Evolutionary conservation across 2,113 vertebrate species (phyloP).

Genomic region (Grus americana): DNA sequence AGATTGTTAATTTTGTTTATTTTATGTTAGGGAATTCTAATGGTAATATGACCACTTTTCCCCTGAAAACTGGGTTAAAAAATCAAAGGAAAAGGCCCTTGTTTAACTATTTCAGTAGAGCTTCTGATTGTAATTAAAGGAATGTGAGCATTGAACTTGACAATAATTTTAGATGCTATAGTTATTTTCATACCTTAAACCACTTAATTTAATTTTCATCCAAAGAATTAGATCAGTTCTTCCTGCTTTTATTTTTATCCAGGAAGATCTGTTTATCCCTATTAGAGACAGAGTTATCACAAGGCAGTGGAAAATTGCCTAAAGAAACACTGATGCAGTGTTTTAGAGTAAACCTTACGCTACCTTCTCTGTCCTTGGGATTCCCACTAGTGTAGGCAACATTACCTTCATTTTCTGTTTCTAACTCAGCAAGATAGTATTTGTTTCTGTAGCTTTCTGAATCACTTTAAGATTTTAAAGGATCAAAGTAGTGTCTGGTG

Average conservation of each 20-base stretch:
- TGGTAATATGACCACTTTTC: background rate
- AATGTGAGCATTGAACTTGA: background rate
- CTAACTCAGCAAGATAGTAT: background rate
- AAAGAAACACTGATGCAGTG: rapidly evolving
- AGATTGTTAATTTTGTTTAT: background rate
- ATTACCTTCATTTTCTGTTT: background rate
- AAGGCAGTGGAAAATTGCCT: background rate
- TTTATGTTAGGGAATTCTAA: background rate
- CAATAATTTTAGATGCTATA: background rate
- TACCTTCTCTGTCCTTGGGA: background rate
- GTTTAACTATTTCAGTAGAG: background rate
- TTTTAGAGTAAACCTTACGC: background rate
- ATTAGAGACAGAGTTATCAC: background rate
- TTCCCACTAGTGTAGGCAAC: background rate
- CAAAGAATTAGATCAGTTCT: background rate
- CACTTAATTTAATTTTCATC: background rate
- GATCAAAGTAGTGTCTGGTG: background rate
- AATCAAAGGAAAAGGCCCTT: background rate
- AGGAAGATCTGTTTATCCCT: background rate
- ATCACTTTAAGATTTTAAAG: background rate
- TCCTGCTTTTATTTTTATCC: background rate
- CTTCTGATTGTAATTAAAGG: background rate
- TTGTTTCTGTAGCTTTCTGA: background rate
- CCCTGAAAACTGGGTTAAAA: background rate
- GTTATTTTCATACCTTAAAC: background rate